phyloP scores from a whole-genome alignment of 2,797 vertebrate species.

The Gymnothorax reevesii region DNA sequence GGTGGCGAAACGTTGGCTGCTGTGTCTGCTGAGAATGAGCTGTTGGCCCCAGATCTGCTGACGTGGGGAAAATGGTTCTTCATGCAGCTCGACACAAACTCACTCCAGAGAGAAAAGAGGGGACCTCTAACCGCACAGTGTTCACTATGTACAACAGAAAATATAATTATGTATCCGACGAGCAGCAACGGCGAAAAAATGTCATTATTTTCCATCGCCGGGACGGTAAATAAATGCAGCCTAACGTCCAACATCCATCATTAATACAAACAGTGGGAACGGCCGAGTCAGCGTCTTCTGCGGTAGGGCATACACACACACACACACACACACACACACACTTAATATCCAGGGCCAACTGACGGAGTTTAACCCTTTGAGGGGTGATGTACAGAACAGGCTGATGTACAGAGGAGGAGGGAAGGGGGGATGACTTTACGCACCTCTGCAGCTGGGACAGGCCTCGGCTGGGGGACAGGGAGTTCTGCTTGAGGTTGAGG shows the following conservation, averaged over 20 bases:
- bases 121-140: neutral
- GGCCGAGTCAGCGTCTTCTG: conserved; percentile 25
- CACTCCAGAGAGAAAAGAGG: neutral
- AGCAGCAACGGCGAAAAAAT: neutral
- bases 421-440: neutral
- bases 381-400: conserved; percentile 10
- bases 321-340: conserved; percentile 12
- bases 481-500: conserved; percentile 98
- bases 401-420: neutral
- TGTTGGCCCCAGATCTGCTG: neutral
- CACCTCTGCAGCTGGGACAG: conserved; percentile 92
- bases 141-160: neutral
- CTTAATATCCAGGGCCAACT: neutral
- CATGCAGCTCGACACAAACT: conserved; percentile 3
- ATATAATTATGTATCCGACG: neutral
- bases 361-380: no score
- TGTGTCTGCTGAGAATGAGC: neutral
- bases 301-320: neutral
- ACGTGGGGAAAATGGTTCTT: conserved; percentile 16
- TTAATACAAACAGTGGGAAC: neutral
- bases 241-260: neutral
- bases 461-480: conserved; percentile 79
- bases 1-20: neutral
- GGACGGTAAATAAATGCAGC: neutral
- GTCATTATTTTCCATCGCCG: neutral